Conservation (phyloP, 2,113 vertebrate genomes). For the Sinocyclocheilus anophthalmus region DNA sequence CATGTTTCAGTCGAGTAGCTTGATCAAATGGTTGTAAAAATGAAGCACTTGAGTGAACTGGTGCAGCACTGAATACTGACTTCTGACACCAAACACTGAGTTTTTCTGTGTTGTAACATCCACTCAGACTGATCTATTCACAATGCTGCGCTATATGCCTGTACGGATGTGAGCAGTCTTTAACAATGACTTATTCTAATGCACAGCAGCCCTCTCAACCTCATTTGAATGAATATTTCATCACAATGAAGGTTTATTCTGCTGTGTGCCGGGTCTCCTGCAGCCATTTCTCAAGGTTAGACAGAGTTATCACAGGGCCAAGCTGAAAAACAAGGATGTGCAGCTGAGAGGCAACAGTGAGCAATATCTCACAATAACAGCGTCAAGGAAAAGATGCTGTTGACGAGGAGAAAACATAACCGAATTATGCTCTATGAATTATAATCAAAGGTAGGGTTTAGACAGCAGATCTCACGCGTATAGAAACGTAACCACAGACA, state of each 20-base stretch:
- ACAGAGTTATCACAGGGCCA: constrained; percentile 29
- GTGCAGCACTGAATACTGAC: neutral
- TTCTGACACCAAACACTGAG: constrained; percentile 62
- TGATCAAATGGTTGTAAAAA: constrained; percentile 1
- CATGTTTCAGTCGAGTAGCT: neutral
- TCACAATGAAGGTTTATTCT: constrained; percentile 66
- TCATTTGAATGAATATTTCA: constrained; percentile 74
- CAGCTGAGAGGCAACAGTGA: constrained; percentile 26
- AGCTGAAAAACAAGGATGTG: constrained; percentile 32
- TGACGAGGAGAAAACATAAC: constrained; percentile 14
- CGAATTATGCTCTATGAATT: neutral
- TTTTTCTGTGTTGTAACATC: constrained; percentile 51
- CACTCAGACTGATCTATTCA: constrained; percentile 62
- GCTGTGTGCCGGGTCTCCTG: constrained; percentile 49
- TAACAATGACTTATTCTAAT: constrained; percentile 72
- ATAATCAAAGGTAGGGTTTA: constrained; percentile 11
- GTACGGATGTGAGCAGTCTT: constrained; percentile 75
- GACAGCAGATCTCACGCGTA: neutral
- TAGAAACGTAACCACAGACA: neutral
- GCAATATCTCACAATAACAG: constrained; percentile 27
- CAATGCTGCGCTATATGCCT: constrained; percentile 71
- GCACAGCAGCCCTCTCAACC: constrained; percentile 66
- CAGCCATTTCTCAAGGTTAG: constrained; percentile 48
- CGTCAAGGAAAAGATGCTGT: constrained; percentile 11
- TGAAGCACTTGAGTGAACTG: neutral